These are phyloP conservation scores for Chirona hameri DNA, from an alignment of 2,888 invertebrate species.

Conservation along the genomic window DNA sequence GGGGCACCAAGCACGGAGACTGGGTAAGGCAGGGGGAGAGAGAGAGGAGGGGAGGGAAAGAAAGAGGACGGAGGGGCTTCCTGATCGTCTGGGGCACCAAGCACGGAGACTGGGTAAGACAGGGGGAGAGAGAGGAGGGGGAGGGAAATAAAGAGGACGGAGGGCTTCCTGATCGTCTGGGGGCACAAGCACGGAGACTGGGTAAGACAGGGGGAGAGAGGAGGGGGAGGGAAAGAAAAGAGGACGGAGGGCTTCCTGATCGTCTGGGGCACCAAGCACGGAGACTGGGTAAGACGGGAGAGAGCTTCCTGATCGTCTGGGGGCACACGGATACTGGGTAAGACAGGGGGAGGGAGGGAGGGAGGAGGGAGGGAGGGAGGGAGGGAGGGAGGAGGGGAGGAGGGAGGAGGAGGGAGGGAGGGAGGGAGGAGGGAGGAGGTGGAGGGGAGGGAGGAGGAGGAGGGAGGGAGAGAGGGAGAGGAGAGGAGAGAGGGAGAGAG, in stretches of 20 bases:
- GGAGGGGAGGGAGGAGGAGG: too few species aligned
- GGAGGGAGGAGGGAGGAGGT: too few species aligned
- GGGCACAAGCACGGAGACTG: not conserved
- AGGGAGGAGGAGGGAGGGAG: too few species aligned
- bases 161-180: not conserved
- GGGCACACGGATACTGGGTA: not conserved
- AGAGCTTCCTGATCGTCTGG: not conserved
- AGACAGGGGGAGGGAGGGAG: not conserved
- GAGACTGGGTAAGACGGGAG: not conserved
- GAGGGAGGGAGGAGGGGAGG: too few species aligned
- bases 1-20: constrained; percentile 23
- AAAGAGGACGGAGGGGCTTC: not conserved
- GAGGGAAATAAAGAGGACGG: not conserved
- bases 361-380: too few species aligned
- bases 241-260: not conserved
- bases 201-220: not conserved
- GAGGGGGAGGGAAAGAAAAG: too few species aligned
- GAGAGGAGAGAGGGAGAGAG: too few species aligned
- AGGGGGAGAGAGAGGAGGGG: too few species aligned
- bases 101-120: not conserved
- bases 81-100: constrained; percentile 11
- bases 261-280: constrained; percentile 5
- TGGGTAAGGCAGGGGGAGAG: not conserved
- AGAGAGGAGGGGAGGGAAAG: too few species aligned
- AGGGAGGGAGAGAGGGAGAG: too few species aligned